A percentile compares a stretch with the other conserved stretches of the same genome.
Evolutionary conservation across 2,113 vertebrate genomes (phyloP).

Genomic region (Pycnonotus jocosus): DNA sequence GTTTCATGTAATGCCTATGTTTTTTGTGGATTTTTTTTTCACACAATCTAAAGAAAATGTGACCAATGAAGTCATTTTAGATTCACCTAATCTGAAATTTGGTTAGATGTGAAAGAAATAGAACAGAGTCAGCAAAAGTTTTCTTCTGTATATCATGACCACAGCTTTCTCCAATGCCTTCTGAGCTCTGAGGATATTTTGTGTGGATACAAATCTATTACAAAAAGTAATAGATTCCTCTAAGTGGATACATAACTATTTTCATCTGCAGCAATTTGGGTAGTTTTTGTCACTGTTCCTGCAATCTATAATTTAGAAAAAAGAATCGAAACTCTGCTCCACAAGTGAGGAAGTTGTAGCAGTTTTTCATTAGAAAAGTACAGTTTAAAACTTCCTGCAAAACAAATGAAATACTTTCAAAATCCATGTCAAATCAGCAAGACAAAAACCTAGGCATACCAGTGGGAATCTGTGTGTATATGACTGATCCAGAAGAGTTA

Average conservation of each 20-base stretch:
- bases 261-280: background rate
- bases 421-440: background rate
- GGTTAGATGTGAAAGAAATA: background rate
- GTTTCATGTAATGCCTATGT: background rate
- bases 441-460: background rate
- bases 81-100: background rate
- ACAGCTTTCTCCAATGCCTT: background rate
- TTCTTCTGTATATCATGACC: background rate
- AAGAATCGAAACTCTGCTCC: background rate
- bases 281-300: background rate
- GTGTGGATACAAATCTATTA: background rate
- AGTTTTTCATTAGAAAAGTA: background rate
- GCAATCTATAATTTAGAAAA: background rate
- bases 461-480: background rate
- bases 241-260: background rate
- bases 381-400: background rate
- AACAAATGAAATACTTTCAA: background rate
- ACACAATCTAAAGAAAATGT: background rate
- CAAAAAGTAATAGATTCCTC: background rate
- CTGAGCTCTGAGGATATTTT: background rate
- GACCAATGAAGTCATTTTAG: background rate
- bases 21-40: background rate
- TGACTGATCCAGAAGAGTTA: background rate
- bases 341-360: background rate
- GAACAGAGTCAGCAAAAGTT: background rate